Evolutionary conservation across 2,888 invertebrate genomes (phyloP).

Genomic region (Sialis lutaria): DNA sequence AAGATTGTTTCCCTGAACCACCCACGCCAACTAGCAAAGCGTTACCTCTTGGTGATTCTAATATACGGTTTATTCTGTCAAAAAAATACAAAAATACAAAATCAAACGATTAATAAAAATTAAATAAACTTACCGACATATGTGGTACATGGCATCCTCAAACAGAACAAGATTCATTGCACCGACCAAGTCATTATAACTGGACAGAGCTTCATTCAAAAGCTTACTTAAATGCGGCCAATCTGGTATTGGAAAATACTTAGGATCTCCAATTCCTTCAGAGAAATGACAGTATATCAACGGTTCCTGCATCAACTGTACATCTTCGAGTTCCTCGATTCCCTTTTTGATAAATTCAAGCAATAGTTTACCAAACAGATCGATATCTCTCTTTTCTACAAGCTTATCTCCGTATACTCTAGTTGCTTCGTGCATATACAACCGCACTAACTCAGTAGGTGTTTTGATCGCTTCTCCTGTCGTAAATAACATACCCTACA

Average conservation of each 20-base stretch:
- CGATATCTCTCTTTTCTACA: slow-evolving; percentile 62
- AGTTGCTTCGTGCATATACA: slow-evolving; percentile 82
- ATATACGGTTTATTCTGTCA: slow-evolving; percentile 68
- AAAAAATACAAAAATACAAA: slow-evolving; percentile 8
- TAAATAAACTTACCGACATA: slow-evolving; percentile 37
- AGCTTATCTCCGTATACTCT: slow-evolving; percentile 87
- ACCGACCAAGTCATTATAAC: slow-evolving; percentile 78
- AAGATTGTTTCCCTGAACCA: slow-evolving; percentile 86
- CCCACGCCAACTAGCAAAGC: slow-evolving; percentile 87
- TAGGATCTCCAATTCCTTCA: slow-evolving; percentile 77
- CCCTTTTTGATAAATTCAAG: slow-evolving; percentile 63
- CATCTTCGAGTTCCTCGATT: slow-evolving; percentile 55
- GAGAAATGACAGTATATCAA: slow-evolving; percentile 88
- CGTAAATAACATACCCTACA: slow-evolving; percentile 70
- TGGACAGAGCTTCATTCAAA: slow-evolving; percentile 60
- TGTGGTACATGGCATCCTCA: slow-evolving; percentile 87
- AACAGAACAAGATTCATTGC: slow-evolving; percentile 90
- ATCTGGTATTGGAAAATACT: slow-evolving; percentile 63
- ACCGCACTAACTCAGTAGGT: slow-evolving; percentile 51
- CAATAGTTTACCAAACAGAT: slow-evolving; percentile 52
- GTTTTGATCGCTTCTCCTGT: slow-evolving; percentile 56
- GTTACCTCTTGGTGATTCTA: slow-evolving; percentile 84
- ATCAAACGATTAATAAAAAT: too few species aligned
- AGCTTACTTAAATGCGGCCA: slow-evolving; percentile 55
- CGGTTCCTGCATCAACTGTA: slow-evolving; percentile 50